Base-by-base conservation (phyloP, 2,888 invertebrate genomes). In the Melieria picta region DNA sequence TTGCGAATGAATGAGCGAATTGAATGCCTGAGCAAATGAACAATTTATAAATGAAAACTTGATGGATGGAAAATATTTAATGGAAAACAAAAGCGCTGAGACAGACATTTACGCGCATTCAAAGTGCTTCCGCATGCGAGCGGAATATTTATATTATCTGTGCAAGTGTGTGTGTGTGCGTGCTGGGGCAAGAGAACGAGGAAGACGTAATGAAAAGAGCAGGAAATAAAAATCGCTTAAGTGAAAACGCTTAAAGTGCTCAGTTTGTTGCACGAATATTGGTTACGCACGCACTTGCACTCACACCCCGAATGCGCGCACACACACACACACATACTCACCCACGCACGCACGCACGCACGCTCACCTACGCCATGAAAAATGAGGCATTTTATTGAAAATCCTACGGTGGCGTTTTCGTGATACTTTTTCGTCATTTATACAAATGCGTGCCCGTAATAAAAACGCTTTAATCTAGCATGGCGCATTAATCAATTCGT, bases 401-500 rank as follows among this genome's bases (percentile, higher is more conserved):
- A 65, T 72, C 43, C 13, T 61, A 67, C 57, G 48, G 45, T 10
- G 9, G 58, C 30, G 16, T 72, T 62, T 63, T 63, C 46, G 10
- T 58, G 45, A 46, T 47, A n/a, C n/a, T 48, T 58, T 47, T 46
- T 56, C 55, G n/a, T 45, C 11, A 11, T 62, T 45, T 16, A 57
- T 47, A 70, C 43, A 64, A 60, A 70, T 65, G 65, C 52, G 45
- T 52, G 45, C 13, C 48, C 46, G 57, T 65, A 65, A 65, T 71
- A 76, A 78, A 79, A 77, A 74, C 76, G 77, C 77, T 77, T 78
- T 80, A 80, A 80, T 79, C 77, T 76, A 75, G 72, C 78, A 74
- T 76, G 76, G 72, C 78, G 72, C 78, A 80, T 80, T 80, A 79
- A 80, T 80, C 79, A 80, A 79, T 79, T 77, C 74, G 77, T 75